Base-by-base conservation (phyloP, 2,113 vertebrate species). In the Dromiciops gliroides region DNA sequence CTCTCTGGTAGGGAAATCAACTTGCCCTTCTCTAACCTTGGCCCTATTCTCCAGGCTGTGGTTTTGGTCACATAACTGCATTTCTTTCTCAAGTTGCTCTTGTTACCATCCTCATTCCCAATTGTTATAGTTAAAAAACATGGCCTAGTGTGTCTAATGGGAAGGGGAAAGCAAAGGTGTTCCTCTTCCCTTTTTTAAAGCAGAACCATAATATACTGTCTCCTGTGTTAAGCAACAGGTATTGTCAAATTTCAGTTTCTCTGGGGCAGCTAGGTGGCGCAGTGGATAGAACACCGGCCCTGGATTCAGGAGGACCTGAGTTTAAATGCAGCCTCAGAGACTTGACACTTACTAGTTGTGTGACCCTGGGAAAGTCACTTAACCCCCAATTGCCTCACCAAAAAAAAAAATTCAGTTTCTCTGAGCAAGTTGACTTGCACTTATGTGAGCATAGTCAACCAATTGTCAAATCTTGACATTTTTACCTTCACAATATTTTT, bases 1-100 rank as follows among this genome's bases (percentile, higher is more conserved):
- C 67, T 93, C 49, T 90, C 51, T 52, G 51, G 23, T 24, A 52
- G 51, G 44, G 93, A 94, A 96, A 94, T 37, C 75, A 60, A 11
- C 19, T 24, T 28, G 48, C 14, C 51, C 22, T 44, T 50, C 49
- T 31, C 92, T 51, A 67, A 24, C 88, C 75, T 89, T 93, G 96
- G 47, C 47, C 47, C 51, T 25, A 26, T 50, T 31, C 56, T 60
- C 2, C 2, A 12, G 25, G 47, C 37, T 89, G 1, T 48, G 67
- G 1, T 50, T 93, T 75, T 94, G 91, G 50, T 22, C 92, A 92
- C 4, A 28, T 37, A n/a, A 89, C 47, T 4, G 25, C 24, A 52
- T 53, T 47, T 89, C 28, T 25, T n/a, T 48, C 14, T 51, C 11
- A 49, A 6, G 0, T 7, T 89, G 7, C 48, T 47, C 53, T 49